Evolutionary conservation across 2,113 vertebrate genomes (phyloP), one percentile per base, ranked within the genome.

Genomic region (Patagioenas fasciata): DNA sequence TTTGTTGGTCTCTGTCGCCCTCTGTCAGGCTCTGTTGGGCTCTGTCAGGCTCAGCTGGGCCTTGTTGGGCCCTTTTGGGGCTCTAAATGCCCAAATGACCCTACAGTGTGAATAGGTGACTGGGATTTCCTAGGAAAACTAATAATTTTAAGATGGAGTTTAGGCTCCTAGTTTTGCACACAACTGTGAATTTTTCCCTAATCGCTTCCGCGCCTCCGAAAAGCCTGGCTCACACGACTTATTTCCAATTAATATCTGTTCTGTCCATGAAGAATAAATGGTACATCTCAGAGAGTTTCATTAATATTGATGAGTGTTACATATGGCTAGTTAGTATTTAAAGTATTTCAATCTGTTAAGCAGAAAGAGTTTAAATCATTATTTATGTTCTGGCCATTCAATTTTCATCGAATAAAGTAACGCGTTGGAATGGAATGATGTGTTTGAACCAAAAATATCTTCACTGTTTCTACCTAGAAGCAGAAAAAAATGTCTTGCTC

Each of bases 231-330:
- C 32, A 54, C 74, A 85, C 79, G 62, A 17, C 66, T 89, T 91
- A 77, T 84, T 97, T 97, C 91, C 82, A 89, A 85, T 96, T 93
- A 96, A 90, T 72, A 72, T 72, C 15, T 88, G 44, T 89, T 90
- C 82, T 94, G 53, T 54, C 92, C 79, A 8, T 26, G 91, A 84
- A 95, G 91, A 97, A 96, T 92, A 96, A 97, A 95, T 10, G 74
- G 69, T 89, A 97, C 62, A 62, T 97, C 96, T 97, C 40, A 91
- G 93, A 95, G 91, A 85, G 94, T 70, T 85, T 66, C 80, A 97
- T 97, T 98, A 97, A 98, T 98, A 98, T 97, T 98, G 96, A 98
- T 98, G 95, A 97, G 95, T 53, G 98, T 97, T 96, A 92, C 93
- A 93, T 96, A 96, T 75, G 89, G 84, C 77, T 95, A 92, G 92